A percentile compares a stretch with the other conserved stretches of the same genome.
phyloP scores from a whole-genome alignment of 1,140 invertebrate genomes.

The Bombus sylvicola region DNA sequence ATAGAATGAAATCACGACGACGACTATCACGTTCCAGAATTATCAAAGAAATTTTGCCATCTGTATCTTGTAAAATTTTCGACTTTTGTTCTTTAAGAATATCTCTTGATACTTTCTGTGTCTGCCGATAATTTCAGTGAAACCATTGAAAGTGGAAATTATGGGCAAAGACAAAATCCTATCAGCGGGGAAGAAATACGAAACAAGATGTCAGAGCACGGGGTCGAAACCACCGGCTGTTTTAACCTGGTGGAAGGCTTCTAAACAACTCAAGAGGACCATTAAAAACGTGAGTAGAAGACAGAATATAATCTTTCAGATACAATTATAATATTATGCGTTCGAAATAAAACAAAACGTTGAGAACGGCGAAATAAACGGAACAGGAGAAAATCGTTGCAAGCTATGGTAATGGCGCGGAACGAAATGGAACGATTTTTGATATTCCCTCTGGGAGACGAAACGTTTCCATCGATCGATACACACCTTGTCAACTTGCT shows the following conservation, averaged over 20 bases:
- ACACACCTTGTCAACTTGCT: neutral
- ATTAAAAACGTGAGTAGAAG: conserved; percentile 82
- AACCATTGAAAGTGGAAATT: conserved; percentile 85
- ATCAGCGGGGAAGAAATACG: conserved; percentile 84
- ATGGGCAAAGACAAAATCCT: conserved; percentile 82
- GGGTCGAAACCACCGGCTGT: conserved; percentile 87
- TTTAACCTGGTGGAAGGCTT: conserved; percentile 87
- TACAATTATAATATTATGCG: neutral
- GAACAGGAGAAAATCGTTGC: neutral
- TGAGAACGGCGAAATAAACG: neutral
- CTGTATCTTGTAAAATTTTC: neutral
- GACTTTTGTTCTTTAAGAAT: neutral
- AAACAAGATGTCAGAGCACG: conserved; percentile 85
- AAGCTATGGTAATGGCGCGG: neutral
- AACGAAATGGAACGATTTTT: neutral
- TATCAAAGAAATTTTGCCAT: neutral
- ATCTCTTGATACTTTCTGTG: neutral
- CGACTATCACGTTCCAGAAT: too few relatives aligned
- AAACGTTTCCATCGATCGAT: conserved; percentile 33
- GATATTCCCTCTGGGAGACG: neutral
- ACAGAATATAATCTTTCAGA: neutral
- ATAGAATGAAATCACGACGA: too few relatives aligned
- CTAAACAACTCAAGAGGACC: conserved; percentile 82
- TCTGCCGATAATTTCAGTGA: conserved; percentile 81
- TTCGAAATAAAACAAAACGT: neutral